Evolutionary conservation across 2,113 vertebrate genomes (phyloP).

Genomic region (Sebastes fasciatus): DNA sequence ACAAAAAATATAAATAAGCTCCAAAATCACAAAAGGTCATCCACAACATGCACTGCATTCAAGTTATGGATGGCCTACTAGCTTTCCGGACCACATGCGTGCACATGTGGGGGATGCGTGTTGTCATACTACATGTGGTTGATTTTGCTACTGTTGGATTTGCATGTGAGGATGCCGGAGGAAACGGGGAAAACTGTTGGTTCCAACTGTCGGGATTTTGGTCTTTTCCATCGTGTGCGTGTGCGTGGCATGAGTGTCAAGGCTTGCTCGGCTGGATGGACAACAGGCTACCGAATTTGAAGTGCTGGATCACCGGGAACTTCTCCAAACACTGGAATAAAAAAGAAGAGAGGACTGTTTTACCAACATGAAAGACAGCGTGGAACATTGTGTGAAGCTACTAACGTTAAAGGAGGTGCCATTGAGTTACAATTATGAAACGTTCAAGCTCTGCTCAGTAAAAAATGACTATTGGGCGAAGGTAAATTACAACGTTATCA

Average conservation of each 20-base stretch:
- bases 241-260: constrained; percentile 76
- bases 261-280: constrained; percentile 92
- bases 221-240: constrained; percentile 47
- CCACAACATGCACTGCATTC: constrained; percentile 35
- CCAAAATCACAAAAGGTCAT: constrained; percentile 42
- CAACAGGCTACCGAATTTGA: constrained; percentile 97
- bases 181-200: constrained; percentile 18
- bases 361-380: not conserved
- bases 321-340: constrained; percentile 95
- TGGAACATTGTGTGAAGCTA: not conserved
- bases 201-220: constrained; percentile 40
- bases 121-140: constrained; percentile 33
- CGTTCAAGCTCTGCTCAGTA: too few relatives aligned
- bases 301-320: constrained; percentile 99
- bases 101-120: constrained; percentile 27
- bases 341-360: not conserved
- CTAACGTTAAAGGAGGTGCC: too few relatives aligned
- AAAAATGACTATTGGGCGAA: too few relatives aligned
- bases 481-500: too few relatives aligned
- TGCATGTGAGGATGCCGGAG: constrained; percentile 27
- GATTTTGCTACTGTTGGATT: constrained; percentile 41
- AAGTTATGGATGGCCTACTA: constrained; percentile 21
- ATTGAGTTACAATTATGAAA: too few relatives aligned
- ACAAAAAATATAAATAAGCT: constrained; percentile 39
- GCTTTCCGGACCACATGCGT: constrained; percentile 36